phyloP scores from a whole-genome alignment of 2,797 vertebrate genomes.

The Sebastolobus altivelis region DNA sequence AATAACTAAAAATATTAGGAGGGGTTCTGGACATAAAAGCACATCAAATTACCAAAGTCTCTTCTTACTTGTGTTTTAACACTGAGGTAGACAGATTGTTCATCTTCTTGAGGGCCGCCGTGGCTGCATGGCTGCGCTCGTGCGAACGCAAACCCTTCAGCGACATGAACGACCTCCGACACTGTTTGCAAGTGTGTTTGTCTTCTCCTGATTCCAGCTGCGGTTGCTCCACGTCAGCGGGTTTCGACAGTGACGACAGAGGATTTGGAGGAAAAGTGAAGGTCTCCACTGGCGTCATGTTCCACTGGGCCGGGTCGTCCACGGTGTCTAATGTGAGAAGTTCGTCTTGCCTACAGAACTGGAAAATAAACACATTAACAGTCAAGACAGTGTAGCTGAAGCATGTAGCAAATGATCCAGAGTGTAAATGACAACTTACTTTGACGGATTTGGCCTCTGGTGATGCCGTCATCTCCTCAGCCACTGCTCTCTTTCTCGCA shows the following conservation, averaged over 20 bases:
- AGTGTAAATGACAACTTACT: constrained; percentile 79
- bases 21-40: background rate
- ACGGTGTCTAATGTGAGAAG: constrained; percentile 5
- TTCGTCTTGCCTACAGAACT: constrained; percentile 37
- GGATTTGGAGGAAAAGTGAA: constrained; percentile 14
- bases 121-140: constrained; percentile 90
- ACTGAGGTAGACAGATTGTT: constrained; percentile 84
- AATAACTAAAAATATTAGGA: background rate
- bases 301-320: constrained; percentile 26
- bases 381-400: background rate
- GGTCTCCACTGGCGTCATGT: constrained; percentile 4
- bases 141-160: constrained; percentile 91
- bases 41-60: background rate
- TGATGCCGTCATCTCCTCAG: constrained; percentile 79
- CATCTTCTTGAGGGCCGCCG: constrained; percentile 88
- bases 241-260: background rate
- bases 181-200: constrained; percentile 87
- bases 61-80: constrained; percentile 89
- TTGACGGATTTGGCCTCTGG: constrained; percentile 81
- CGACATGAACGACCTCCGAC: constrained; percentile 89
- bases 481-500: constrained; percentile 79
- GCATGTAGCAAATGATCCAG: background rate
- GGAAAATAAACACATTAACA: constrained; percentile 17
- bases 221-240: constrained; percentile 34
- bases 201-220: constrained; percentile 45